Conservation (phyloP, 2,797 vertebrate species). For the Remorina albescens region DNA sequence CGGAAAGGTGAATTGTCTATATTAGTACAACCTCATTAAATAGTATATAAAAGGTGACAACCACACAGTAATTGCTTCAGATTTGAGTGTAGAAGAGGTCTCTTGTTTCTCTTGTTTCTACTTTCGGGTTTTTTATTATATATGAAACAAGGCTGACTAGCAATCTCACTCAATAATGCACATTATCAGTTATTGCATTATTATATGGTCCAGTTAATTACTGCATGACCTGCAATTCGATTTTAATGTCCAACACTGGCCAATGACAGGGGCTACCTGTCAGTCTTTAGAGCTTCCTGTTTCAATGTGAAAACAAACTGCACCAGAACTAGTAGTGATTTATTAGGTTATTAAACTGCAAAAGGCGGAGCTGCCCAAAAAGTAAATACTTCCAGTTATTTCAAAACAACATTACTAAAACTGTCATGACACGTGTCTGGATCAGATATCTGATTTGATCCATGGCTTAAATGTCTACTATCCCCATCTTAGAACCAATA, state of each 20-base stretch:
- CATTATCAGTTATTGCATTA: no score
- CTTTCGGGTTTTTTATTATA: neutral
- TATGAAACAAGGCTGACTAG: neutral
- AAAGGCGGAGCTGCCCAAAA: constrained; percentile 2
- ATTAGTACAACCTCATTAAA: no score
- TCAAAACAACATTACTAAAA: constrained; percentile 13
- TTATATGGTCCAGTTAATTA: neutral
- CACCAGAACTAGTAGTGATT: neutral
- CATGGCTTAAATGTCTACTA: constrained; percentile 31
- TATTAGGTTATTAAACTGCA: constrained; percentile 3
- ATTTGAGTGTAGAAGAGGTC: neutral
- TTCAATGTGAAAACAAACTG: neutral
- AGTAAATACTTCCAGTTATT: constrained; percentile 5
- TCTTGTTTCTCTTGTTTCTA: neutral
- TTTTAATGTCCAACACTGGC: neutral
- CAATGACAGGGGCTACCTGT: neutral
- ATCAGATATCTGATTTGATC: constrained; percentile 24
- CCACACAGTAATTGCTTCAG: no score
- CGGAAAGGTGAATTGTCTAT: no score
- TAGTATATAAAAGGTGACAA: no score
- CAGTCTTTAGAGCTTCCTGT: neutral
- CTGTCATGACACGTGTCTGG: neutral
- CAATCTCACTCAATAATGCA: neutral
- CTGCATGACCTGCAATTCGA: neutral
- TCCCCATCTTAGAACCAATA: constrained; percentile 27